Conservation (phyloP, 2,888 invertebrate species). For the Agrotis segetum region DNA sequence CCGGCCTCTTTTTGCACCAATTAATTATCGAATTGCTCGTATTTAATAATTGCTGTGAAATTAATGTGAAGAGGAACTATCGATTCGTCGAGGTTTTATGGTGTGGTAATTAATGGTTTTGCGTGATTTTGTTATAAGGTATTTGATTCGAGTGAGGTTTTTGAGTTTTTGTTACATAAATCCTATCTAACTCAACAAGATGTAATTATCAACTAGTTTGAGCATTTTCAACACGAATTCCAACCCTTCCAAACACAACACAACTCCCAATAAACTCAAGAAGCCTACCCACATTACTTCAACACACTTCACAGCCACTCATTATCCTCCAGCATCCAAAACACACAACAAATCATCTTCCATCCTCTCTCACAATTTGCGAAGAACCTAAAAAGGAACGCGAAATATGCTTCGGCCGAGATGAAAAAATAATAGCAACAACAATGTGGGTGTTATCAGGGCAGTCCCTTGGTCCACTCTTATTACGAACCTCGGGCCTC, state of each 20-base stretch:
- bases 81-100: constrained; percentile 64
- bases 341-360: constrained; percentile 55
- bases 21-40: constrained; percentile 90
- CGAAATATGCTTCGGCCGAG: constrained; percentile 75
- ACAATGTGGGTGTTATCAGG: constrained; percentile 86
- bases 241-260: not conserved
- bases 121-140: constrained; percentile 22
- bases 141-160: not conserved
- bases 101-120: constrained; percentile 50
- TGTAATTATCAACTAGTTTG: not conserved
- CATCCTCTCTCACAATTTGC: constrained; percentile 44
- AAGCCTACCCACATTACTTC: constrained; percentile 33
- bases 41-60: constrained; percentile 89
- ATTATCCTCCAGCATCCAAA: constrained; percentile 35
- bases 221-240: not conserved
- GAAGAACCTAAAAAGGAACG: constrained; percentile 62
- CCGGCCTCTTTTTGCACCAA: constrained; percentile 89
- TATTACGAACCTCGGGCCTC: constrained; percentile 81
- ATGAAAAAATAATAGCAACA: constrained; percentile 85
- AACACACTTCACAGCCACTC: constrained; percentile 39
- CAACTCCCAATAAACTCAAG: not conserved
- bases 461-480: constrained; percentile 81
- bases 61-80: constrained; percentile 84
- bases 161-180: not conserved
- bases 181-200: not conserved